Evolutionary conservation across 2,797 vertebrate species (phyloP).

Genomic region (Acrocephalus scirpaceus): DNA sequence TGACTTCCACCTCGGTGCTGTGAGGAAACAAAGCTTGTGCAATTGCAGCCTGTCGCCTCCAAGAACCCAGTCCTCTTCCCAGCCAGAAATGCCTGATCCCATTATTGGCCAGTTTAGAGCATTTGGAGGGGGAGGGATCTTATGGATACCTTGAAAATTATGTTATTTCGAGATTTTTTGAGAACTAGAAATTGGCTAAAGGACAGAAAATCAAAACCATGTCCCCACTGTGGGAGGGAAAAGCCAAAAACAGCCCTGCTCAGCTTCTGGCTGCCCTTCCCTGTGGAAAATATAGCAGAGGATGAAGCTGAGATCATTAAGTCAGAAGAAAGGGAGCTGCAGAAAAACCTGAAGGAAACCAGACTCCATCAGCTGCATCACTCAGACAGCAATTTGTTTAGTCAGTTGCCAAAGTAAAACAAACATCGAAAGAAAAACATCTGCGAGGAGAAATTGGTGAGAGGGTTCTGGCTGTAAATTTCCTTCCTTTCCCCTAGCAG

Average conservation of each 20-base stretch:
- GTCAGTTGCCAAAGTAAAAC: constrained; percentile 35
- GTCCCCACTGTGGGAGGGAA: not conserved
- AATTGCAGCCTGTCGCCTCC: not conserved
- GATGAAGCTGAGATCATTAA: not conserved
- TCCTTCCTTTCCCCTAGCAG: not conserved
- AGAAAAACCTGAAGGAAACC: constrained; percentile 37
- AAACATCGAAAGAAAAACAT: constrained; percentile 20
- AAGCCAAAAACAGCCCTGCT: not conserved
- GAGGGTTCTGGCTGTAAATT: not conserved
- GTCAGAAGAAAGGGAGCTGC: not conserved
- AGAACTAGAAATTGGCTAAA: not conserved
- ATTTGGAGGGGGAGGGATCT: not conserved
- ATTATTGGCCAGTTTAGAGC: not conserved
- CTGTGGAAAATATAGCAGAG: rapidly evolving
- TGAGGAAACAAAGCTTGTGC: not conserved
- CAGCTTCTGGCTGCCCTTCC: not conserved
- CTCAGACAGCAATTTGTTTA: constrained; percentile 7
- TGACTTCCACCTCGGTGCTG: rapidly evolving
- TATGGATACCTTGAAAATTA: not conserved
- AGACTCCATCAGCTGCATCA: not conserved
- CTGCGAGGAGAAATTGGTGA: not conserved
- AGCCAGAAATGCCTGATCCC: not conserved
- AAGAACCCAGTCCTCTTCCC: not conserved
- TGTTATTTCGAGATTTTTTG: not conserved
- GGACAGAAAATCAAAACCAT: not conserved